Evolutionary conservation across 2,888 invertebrate species (phyloP), one percentile per base, ranked within the genome.

Genomic region (Amitus sp.): DNA sequence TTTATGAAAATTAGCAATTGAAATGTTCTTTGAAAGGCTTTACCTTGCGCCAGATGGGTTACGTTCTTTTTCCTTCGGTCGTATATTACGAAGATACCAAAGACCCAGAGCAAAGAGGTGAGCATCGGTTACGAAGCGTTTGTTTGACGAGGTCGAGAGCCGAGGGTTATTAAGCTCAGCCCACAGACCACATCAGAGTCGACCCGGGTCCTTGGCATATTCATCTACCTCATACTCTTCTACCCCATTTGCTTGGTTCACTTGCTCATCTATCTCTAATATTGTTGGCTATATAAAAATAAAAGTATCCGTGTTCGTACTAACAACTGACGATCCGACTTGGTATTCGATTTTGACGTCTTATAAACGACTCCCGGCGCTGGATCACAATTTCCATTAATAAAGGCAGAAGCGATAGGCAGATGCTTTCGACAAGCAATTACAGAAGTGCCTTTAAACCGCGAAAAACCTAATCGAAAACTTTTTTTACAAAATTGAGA

Each of bases 171-270:
- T 80, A 81, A 79, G 76, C 78, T 70, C 70, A 72, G 66, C 70
- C 79, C 77, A 72, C 74, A 79, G 76, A 80, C 81, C 79, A 80
- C 82, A 81, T 80, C 81, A 80, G 74, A 80, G 75, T 72, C 71
- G 71, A 70, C 72, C 65, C 55, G 71, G 69, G 70, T 71, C 72
- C 74, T 72, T 70, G 74, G 72, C 73, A 75, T 75, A 74, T 78
- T 76, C 73, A 68, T 73, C 70, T 66, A 69, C 65, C 62, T 57
- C 68, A 66, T 68, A 64, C 70, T 67, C 52, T 66, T 45, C 57
- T 59, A 58, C 67, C 62, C 64, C 66, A 59, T 60, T 65, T 62
- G 58, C 68, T 62, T 62, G 62, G 64, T 65, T 63, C 58, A 63
- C 66, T 66, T 59, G 37, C 65, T 56, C 66, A 64, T 63, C 55